phyloP scores from a whole-genome alignment of 2,113 vertebrate genomes.

The Daphoenositta chrysoptera region DNA sequence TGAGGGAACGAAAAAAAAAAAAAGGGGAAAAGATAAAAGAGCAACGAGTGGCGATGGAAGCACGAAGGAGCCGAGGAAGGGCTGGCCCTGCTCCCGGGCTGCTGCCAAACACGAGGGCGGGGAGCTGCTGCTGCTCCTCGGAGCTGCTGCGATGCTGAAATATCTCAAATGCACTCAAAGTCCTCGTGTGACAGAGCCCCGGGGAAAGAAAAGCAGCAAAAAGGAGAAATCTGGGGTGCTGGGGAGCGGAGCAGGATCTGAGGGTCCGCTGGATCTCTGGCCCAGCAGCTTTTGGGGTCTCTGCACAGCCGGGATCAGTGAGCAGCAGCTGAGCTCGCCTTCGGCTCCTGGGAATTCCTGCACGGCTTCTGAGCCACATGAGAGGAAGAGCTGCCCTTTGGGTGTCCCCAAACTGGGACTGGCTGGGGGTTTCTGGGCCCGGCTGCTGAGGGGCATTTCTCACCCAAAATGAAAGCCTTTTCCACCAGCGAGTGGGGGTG shows the following conservation, averaged over 20 bases:
- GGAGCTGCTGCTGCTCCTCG: background rate
- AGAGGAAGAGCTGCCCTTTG: background rate
- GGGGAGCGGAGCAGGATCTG: background rate
- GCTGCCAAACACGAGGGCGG: background rate
- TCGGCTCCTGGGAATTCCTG: background rate
- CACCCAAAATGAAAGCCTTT: fast-evolving
- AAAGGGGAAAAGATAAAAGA: background rate
- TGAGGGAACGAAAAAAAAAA: background rate
- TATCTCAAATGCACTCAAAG: fast-evolving
- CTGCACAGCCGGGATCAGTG: background rate
- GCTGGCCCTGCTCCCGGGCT: background rate
- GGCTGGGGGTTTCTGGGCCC: background rate
- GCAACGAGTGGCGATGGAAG: background rate
- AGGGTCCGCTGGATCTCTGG: background rate
- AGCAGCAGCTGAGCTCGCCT: background rate
- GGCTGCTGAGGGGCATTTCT: background rate
- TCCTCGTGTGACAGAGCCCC: background rate
- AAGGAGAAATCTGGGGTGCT: background rate
- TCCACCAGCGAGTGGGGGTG: fast-evolving
- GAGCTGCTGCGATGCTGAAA: background rate
- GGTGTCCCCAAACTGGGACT: fast-evolving
- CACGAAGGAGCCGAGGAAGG: background rate
- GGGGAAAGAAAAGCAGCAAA: background rate
- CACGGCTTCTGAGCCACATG: fast-evolving
- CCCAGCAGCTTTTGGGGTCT: background rate